A percentile compares a stretch with the other conserved stretches of the same genome.
Evolutionary conservation across 2,797 vertebrate species (phyloP).

Genomic region (Anguilla marmorata): DNA sequence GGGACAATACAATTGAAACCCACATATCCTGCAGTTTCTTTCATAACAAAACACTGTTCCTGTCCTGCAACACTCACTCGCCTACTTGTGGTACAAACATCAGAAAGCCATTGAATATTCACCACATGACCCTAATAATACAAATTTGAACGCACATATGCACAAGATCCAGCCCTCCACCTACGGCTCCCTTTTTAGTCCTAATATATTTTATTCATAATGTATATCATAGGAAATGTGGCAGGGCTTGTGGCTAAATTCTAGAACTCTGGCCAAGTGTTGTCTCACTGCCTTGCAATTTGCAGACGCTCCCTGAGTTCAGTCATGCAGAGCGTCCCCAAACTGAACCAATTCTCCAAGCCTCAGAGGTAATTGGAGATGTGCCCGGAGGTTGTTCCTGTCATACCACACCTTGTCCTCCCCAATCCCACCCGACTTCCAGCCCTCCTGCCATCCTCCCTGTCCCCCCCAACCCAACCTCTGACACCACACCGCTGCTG

Average conservation of each 20-base stretch:
- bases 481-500: background rate
- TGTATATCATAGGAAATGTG: background rate
- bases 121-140: too few species aligned
- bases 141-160: too few species aligned
- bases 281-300: background rate
- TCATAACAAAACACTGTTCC: background rate
- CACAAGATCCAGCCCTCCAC: background rate
- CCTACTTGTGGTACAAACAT: background rate
- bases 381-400: background rate
- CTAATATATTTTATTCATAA: background rate
- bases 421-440: background rate
- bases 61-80: background rate
- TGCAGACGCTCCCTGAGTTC: background rate
- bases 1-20: background rate
- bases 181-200: background rate
- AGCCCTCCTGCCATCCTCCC: background rate
- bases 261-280: background rate
- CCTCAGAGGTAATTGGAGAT: constrained; percentile 14
- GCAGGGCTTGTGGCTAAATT: background rate
- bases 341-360: background rate
- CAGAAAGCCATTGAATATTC: background rate
- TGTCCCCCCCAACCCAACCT: background rate
- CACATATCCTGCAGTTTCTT: background rate
- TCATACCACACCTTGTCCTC: background rate
- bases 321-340: background rate